Evolutionary conservation across 1,140 invertebrate species (phyloP).

Genomic region (Drosophila bifasciata): DNA sequence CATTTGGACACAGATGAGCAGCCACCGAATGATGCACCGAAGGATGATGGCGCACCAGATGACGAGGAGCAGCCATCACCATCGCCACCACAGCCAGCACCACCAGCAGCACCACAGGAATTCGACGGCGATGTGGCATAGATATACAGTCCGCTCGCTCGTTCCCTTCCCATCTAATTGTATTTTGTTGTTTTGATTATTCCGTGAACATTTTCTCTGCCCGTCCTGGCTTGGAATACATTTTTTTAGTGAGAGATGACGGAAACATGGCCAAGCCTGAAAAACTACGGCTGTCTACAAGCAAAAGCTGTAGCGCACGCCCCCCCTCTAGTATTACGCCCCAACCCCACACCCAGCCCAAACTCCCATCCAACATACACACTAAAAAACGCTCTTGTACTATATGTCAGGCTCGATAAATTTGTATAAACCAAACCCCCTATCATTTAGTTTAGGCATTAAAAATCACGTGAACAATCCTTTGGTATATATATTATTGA

Average conservation of each 20-base stretch:
- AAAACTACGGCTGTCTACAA: constrained; percentile 38
- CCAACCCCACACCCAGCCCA: no score
- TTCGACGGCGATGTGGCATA: constrained; percentile 16
- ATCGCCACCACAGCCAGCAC: constrained; percentile 1
- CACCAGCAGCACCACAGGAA: constrained; percentile 8
- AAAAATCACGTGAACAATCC: constrained; percentile 39
- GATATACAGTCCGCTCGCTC: no score
- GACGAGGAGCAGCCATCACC: constrained; percentile 22
- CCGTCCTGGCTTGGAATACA: constrained; percentile 16
- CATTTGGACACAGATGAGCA: constrained; percentile 48
- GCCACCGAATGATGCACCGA: constrained; percentile 7
- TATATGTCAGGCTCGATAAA: constrained; percentile 47
- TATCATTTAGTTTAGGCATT: constrained; percentile 56
- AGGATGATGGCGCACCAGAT: neutral
- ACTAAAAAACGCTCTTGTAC: constrained; percentile 32
- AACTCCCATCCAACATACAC: neutral
- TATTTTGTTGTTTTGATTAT: constrained; percentile 1
- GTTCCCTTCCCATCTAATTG: neutral
- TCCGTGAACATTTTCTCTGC: constrained; percentile 16
- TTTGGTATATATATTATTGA: constrained; percentile 36
- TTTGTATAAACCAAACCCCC: constrained; percentile 65
- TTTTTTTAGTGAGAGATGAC: constrained; percentile 29
- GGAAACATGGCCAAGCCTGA: constrained; percentile 45
- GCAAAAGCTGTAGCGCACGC: constrained; percentile 43
- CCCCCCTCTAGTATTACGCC: constrained; percentile 36